Base-by-base conservation (phyloP, 2,113 vertebrate genomes). In the Plecturocebus donacophilus region DNA sequence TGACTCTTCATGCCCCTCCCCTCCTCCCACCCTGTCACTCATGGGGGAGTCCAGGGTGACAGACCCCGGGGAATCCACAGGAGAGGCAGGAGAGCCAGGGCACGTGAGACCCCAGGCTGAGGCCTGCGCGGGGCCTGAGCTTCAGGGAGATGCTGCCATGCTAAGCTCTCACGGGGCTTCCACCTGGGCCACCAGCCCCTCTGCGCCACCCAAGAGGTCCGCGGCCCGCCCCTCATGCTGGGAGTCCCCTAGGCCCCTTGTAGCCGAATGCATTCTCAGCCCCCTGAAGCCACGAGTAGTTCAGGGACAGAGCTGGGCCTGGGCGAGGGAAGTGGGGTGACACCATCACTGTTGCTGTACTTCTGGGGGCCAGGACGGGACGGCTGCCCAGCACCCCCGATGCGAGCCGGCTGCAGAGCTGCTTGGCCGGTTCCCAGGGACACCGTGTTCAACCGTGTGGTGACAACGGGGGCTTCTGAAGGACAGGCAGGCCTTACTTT, bases 321-420 rank as follows among this genome's bases (percentile, higher is more conserved):
- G 61, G 27, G 40, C 14, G 13, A 75, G 40, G 40, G 40, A 42
- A 13, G 40, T 76, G 40, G 66, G 66, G 66, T n/a, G 66, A n/a
- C 0, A 0, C 32, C 30, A 35, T 35, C 66, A 8, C 66, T 8
- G 30, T 7, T 17, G 32, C 66, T 16, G 6, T 58, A 25, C 56
- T 19, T 5, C 32, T 19, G 3, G 14, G 32, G 66, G 7, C 32
- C 6, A 1, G 16, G 66, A 68, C 3, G 16, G 16, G 66, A 64
- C 2, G 25, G 58, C 40, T 21, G 4, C 20, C 58, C 56, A 27
- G n/a, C 0, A 1, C 16, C 47, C 5, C 2, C 11, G 38, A 8
- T 8, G 13, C 27, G 7, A 54, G 47, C 40, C 8, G 64, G 52
- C 40, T 25, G 32, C 10, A 64, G 23, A 11, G 14, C 9, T 71